Conservation (phyloP, 2,797 vertebrate species). For the Tolypeutes matacus region DNA sequence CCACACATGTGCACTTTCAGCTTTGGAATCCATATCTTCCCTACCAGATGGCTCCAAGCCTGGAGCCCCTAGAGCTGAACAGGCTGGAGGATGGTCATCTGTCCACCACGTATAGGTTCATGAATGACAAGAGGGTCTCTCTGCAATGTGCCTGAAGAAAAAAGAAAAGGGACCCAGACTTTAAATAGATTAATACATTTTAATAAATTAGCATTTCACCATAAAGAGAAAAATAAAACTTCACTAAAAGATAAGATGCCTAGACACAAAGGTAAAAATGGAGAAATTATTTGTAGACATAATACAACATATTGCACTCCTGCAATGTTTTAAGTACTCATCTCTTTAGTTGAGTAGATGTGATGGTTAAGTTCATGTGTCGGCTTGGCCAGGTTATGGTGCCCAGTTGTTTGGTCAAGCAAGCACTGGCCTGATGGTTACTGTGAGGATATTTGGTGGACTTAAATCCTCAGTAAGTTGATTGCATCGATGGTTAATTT, state of each 20-base stretch:
- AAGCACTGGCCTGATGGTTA: no score
- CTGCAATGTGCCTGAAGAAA: slow-evolving; percentile 80
- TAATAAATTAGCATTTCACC: neutral
- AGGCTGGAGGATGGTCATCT: slow-evolving; percentile 84
- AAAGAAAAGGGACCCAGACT: slow-evolving; percentile 49
- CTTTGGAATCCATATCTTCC: slow-evolving; percentile 89
- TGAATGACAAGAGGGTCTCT: slow-evolving; percentile 68
- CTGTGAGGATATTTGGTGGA: no score
- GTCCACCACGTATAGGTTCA: slow-evolving; percentile 69
- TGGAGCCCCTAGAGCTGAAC: slow-evolving; percentile 66
- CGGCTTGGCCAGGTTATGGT: no score
- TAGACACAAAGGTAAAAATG: slow-evolving; percentile 40
- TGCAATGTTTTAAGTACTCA: neutral
- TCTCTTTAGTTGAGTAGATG: no score
- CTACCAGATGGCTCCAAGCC: slow-evolving; percentile 72
- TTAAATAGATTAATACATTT: slow-evolving; percentile 47
- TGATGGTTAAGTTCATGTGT: no score
- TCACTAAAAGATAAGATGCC: neutral
- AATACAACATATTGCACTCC: neutral
- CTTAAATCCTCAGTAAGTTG: no score
- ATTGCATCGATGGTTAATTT: no score
- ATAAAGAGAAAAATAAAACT: neutral
- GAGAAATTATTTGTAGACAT: slow-evolving; percentile 28
- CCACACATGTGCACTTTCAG: slow-evolving; percentile 88
- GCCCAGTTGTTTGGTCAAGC: no score